phyloP scores from a whole-genome alignment of 2,113 vertebrate genomes.

The Clarias magur region DNA sequence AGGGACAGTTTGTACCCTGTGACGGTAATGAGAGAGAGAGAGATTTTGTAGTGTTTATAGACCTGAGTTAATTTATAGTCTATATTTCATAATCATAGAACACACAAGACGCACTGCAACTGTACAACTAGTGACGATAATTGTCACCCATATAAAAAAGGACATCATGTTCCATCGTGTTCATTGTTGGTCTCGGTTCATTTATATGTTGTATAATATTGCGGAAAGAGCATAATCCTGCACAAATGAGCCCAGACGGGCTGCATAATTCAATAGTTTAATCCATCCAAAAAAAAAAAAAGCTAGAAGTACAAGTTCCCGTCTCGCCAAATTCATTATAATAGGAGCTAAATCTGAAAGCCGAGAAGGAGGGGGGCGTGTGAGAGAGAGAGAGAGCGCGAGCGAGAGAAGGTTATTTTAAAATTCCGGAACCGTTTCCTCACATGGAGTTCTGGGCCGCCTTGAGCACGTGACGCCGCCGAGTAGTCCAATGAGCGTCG shows the following conservation, averaged over 20 bases:
- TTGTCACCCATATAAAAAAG: neutral
- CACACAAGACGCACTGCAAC: neutral
- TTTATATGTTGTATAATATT: constrained; percentile 6
- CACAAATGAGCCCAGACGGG: neutral
- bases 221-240: neutral
- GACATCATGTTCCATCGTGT: neutral
- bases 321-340: constrained; percentile 30
- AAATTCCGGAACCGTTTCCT: constrained; percentile 74
- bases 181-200: neutral
- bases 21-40: neutral
- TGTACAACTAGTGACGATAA: neutral
- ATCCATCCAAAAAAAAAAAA: neutral
- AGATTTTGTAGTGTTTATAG: too few relatives aligned
- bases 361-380: constrained; percentile 11
- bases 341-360: constrained; percentile 38
- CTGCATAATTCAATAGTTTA: neutral
- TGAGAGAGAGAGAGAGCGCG: neutral
- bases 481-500: constrained; percentile 59
- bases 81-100: neutral
- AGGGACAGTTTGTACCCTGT: neutral
- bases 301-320: constrained; percentile 4
- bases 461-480: constrained; percentile 67
- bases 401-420: constrained; percentile 44
- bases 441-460: constrained; percentile 68
- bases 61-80: neutral